These are phyloP conservation scores for Hyperoplus lanceolatus DNA, from an alignment of 2,797 vertebrate genomes.

Conservation along the genomic window DNA sequence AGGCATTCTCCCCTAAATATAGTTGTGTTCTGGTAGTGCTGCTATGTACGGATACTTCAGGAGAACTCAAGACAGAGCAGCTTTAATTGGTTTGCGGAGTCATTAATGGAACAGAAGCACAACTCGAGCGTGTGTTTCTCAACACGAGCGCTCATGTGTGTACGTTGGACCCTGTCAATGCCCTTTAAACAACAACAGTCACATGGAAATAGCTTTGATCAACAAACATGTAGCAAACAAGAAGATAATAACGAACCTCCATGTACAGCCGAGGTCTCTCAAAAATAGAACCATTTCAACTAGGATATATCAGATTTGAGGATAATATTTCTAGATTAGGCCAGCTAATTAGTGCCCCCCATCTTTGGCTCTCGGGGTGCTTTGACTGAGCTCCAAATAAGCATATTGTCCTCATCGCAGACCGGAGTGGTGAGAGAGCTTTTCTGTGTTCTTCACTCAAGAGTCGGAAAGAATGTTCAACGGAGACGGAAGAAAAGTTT, in stretches of 20 bases:
- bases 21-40: constrained; percentile 64
- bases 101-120: constrained; percentile 76
- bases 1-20: constrained; percentile 75
- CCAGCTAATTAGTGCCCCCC: constrained; percentile 79
- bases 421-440: constrained; percentile 53
- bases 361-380: constrained; percentile 63
- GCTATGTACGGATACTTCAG: constrained; percentile 62
- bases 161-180: constrained; percentile 71
- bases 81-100: constrained; percentile 79
- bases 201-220: constrained; percentile 78
- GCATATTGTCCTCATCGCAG: constrained; percentile 77
- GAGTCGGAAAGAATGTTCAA: constrained; percentile 66
- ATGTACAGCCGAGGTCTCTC: constrained; percentile 74
- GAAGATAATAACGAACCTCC: constrained; percentile 79
- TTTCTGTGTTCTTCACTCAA: constrained; percentile 69
- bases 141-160: constrained; percentile 35
- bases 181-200: constrained; percentile 81
- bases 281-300: constrained; percentile 81
- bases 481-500: constrained; percentile 73
- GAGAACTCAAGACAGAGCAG: constrained; percentile 66
- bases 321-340: constrained; percentile 80
- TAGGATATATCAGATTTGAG: constrained; percentile 76
- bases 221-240: constrained; percentile 83
- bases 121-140: constrained; percentile 39
- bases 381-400: constrained; percentile 78